Evolutionary conservation across 2,888 invertebrate species (phyloP).

Genomic region (Enchytraeus crypticus): DNA sequence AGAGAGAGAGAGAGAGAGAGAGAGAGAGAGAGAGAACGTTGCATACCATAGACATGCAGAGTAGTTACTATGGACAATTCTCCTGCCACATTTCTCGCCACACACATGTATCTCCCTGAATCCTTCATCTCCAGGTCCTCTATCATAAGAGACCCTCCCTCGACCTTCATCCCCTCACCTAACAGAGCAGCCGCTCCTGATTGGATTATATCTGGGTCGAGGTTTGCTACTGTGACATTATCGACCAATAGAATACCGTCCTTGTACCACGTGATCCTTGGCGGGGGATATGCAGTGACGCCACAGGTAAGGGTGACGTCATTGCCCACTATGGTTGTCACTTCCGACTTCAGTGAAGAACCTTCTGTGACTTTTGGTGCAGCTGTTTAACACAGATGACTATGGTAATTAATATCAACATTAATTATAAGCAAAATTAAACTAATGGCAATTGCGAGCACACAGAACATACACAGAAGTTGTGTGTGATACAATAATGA

Average conservation of each 20-base stretch:
- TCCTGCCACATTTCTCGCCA: conserved; percentile 42
- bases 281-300: conserved; percentile 46
- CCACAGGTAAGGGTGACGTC: conserved; percentile 38
- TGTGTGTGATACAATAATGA: no score
- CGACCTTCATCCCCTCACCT: conserved; percentile 5
- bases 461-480: no score
- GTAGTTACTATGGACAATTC: conserved; percentile 35
- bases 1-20: no score
- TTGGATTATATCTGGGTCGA: conserved; percentile 41
- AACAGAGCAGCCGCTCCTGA: no score
- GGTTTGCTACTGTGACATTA: conserved; percentile 30
- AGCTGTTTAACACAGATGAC: no score
- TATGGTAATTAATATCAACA: no score
- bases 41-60: conserved; percentile 44
- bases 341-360: not conserved
- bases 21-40: no score
- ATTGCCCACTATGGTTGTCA: not conserved
- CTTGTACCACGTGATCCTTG: conserved; percentile 49
- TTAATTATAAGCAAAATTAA: no score
- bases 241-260: conserved; percentile 35
- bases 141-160: conserved; percentile 40
- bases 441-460: no score
- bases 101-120: conserved; percentile 42
- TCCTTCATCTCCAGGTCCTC: conserved; percentile 35
- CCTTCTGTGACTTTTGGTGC: no score